Evolutionary conservation across 2,113 vertebrate genomes (phyloP).

Genomic region (Eclectus roratus): DNA sequence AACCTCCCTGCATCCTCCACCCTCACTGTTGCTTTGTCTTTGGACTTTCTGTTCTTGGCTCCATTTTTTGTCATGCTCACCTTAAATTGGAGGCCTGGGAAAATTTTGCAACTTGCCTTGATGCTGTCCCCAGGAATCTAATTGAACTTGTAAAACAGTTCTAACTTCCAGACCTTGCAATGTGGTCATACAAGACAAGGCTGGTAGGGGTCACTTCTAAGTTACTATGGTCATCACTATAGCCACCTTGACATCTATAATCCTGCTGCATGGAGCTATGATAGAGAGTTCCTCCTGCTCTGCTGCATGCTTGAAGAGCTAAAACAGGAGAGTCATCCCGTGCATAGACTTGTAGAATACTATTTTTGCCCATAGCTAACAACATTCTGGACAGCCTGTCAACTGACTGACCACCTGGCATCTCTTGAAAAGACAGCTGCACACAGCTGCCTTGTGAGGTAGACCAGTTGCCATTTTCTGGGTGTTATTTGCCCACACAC

Average conservation of each 20-base stretch:
- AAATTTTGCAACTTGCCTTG: not conserved
- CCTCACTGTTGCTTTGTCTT: not conserved
- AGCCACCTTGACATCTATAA: not conserved
- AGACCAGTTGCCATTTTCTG: not conserved
- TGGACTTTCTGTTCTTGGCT: not conserved
- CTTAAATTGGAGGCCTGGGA: not conserved
- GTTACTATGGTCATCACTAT: not conserved
- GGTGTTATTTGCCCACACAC: not conserved
- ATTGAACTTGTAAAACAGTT: not conserved
- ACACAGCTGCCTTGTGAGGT: not conserved
- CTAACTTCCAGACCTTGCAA: not conserved
- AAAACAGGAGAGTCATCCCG: not conserved
- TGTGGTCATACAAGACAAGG: not conserved
- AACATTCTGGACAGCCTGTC: not conserved
- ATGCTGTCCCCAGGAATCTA: not conserved
- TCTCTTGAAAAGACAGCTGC: not conserved
- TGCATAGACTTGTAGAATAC: not conserved
- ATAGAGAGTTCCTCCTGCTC: not conserved
- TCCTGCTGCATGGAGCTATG: not conserved
- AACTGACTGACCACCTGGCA: not conserved
- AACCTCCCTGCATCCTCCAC: not conserved
- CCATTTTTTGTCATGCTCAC: not conserved
- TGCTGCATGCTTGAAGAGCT: not conserved
- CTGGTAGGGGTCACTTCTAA: not conserved
- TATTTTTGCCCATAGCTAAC: not conserved